Evolutionary conservation across 2,113 vertebrate genomes (phyloP).

Genomic region (Tachysurus fulvidraco): DNA sequence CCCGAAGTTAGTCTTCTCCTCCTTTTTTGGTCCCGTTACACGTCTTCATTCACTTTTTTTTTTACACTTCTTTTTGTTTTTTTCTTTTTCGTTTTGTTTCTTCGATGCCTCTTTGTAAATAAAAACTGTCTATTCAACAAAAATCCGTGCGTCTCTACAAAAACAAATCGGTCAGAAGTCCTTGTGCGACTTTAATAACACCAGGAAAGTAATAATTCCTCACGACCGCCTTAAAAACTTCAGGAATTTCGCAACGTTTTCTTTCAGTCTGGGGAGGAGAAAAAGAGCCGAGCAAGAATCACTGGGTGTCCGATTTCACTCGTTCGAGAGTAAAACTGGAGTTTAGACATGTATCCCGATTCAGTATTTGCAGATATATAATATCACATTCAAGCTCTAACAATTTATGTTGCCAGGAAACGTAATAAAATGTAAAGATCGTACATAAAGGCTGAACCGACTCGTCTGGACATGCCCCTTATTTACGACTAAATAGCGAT

Average conservation of each 20-base stretch:
- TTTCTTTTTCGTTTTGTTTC: not conserved
- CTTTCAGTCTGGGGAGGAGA: constrained; percentile 44
- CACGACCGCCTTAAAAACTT: constrained; percentile 28
- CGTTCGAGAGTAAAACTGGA: not conserved
- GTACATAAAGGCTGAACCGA: not conserved
- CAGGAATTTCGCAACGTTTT: constrained; percentile 53
- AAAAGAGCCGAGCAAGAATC: constrained; percentile 27
- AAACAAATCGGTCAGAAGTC: not conserved
- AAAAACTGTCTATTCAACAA: not conserved
- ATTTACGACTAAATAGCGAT: not conserved
- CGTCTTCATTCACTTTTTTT: constrained; percentile 35
- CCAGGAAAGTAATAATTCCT: not conserved
- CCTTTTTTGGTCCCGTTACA: constrained; percentile 41
- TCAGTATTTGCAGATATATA: not conserved
- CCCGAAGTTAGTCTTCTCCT: constrained; percentile 15
- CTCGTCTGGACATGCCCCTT: constrained; percentile 24
- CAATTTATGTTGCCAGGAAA: not conserved
- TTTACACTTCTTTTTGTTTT: not conserved
- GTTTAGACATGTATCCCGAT: not conserved
- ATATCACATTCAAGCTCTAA: not conserved
- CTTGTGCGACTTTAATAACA: not conserved
- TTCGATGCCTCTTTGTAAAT: not conserved
- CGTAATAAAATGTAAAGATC: not conserved
- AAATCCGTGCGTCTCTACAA: not conserved
- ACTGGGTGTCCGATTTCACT: constrained; percentile 47